Conservation (phyloP, 2,113 vertebrate species). For the Oreochromis aureus region DNA sequence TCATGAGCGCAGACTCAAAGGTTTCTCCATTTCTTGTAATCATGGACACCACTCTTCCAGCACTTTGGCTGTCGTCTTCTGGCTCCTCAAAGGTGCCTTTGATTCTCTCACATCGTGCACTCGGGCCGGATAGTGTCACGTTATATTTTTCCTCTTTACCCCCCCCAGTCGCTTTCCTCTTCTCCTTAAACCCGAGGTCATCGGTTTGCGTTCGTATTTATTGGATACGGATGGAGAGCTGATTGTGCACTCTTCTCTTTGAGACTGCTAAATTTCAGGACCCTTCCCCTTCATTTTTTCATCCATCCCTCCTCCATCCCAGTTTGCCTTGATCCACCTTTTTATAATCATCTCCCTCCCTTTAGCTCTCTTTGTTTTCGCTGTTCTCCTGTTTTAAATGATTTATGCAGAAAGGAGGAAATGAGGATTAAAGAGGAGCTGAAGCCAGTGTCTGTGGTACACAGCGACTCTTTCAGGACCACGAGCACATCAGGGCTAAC, state of each 20-base stretch:
- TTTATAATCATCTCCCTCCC: conserved; percentile 25
- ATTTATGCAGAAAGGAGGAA: conserved; percentile 66
- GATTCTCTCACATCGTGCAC: conserved; percentile 63
- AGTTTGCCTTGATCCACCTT: conserved; percentile 52
- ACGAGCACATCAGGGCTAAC: conserved; percentile 50
- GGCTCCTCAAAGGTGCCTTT: conserved; percentile 71
- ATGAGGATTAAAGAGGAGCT: conserved; percentile 56
- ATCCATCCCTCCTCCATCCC: background rate
- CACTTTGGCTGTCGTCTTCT: conserved; percentile 64
- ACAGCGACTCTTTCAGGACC: conserved; percentile 38
- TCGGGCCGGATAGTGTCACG: conserved; percentile 53
- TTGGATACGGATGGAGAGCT: conserved; percentile 25
- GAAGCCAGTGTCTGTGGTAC: conserved; percentile 48
- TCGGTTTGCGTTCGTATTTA: conserved; percentile 33
- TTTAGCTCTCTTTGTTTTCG: conserved; percentile 34
- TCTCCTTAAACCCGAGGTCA: conserved; percentile 9
- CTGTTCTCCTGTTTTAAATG: conserved; percentile 49
- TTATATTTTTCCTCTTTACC: conserved; percentile 39
- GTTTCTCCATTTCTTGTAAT: conserved; percentile 74
- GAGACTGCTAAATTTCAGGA: conserved; percentile 15
- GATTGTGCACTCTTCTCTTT: conserved; percentile 37
- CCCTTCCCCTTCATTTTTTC: background rate
- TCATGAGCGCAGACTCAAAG: conserved; percentile 71
- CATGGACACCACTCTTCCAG: conserved; percentile 70
- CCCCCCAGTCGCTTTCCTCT: background rate